Base-by-base conservation (phyloP, 2,797 vertebrate species). In the Coregonus ussuriensis region DNA sequence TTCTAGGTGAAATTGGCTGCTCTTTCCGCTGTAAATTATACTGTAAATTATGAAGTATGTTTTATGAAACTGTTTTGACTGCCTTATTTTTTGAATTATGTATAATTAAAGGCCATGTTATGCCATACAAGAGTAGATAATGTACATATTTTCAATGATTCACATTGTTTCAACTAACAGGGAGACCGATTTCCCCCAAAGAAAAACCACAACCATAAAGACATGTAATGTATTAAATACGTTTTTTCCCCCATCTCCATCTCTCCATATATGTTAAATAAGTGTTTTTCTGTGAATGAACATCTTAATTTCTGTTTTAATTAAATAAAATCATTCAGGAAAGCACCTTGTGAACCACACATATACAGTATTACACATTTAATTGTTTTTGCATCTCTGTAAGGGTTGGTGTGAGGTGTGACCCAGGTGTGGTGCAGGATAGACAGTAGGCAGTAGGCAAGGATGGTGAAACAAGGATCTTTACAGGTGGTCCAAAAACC, bases 1-100 rank as follows among this genome's bases (percentile, higher is more conserved):
- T 82, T 85, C 29, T 83, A 56, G 72, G 52, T 77, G 67, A 79
- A 72, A 74, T 35, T 54, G 68, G 74, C 67, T 68, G 54, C n/a
- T 70, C 25, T 63, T 63, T 3, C 41, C 9, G 13, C 41, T 47
- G 41, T 47, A 47, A 47, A 47, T 47, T 11, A 83, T 84, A 68
- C 77, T 83, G 68, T 79, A 13, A 51, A 47, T 70, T 13, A 37
- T 37, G 18, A 67, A 33, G 65, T 35, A 18, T 67, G 9, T 33
- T 35, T 9, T 68, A 7, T 33, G 41, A 47, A 25, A 70, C 68
- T 21, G 69, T 25, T 52, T 71, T 11, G 3, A 68, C 18, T 37
- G 31, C 33, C 31, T 68, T 16, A 67, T 67, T 37, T 68, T 63
- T 29, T 6, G 1, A 63, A 11, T 25, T 3, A 59, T 21, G 41